Conservation (phyloP, 2,113 vertebrate genomes). For the Tragelaphus scriptus region DNA sequence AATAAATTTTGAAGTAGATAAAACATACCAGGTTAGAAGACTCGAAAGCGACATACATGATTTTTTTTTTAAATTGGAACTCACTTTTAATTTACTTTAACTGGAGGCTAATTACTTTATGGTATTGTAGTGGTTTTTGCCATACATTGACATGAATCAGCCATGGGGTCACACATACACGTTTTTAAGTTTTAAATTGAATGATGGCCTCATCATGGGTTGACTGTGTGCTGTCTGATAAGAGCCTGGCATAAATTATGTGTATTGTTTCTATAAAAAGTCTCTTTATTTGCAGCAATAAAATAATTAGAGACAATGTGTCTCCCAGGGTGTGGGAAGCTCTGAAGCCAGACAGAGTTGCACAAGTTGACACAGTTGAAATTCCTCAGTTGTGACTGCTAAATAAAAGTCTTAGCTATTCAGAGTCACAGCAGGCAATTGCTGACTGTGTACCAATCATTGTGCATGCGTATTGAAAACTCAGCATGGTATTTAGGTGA, state of each 20-base stretch:
- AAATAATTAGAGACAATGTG: slow-evolving; percentile 53
- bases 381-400: not conserved
- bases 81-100: not conserved
- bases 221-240: slow-evolving; percentile 6
- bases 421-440: not conserved
- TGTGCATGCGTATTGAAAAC: not conserved
- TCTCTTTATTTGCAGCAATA: slow-evolving; percentile 49
- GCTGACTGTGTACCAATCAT: not conserved
- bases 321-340: slow-evolving; percentile 13
- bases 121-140: not conserved
- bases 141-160: not conserved
- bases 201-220: not conserved
- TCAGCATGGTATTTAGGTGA: not conserved
- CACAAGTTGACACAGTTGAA: slow-evolving; percentile 18
- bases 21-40: not conserved
- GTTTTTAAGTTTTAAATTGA: not conserved
- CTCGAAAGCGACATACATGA: not conserved
- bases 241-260: slow-evolving; percentile 24
- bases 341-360: not conserved
- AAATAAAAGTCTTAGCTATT: not conserved
- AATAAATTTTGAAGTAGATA: not conserved
- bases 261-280: slow-evolving; percentile 18
- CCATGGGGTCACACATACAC: not conserved
- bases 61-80: not conserved
- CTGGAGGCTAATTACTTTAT: not conserved